Evolutionary conservation across 1,140 invertebrate genomes (phyloP).

Genomic region (Macrobrachium nipponense): DNA sequence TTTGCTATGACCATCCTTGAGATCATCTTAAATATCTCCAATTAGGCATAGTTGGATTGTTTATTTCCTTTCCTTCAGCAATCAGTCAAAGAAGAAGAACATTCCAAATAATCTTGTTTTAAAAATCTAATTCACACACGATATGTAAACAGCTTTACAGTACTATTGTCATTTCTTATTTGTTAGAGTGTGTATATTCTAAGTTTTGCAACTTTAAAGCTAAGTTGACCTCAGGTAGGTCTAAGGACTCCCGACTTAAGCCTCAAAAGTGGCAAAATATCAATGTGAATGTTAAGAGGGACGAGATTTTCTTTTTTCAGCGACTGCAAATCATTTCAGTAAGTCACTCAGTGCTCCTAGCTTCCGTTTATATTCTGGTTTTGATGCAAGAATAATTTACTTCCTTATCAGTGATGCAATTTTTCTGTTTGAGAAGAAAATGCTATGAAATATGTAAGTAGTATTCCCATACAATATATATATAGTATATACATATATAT

Average conservation of each 20-base stretch:
- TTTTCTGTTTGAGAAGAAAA: too few species aligned
- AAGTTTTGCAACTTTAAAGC: too few species aligned
- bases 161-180: conserved; percentile 1
- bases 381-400: too few species aligned
- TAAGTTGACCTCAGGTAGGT: conserved; percentile 52
- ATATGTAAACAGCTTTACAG: too few species aligned
- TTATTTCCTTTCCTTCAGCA: conserved; percentile 23
- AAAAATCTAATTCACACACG: too few species aligned
- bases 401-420: too few species aligned
- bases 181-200: not conserved
- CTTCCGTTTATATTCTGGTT: too few species aligned
- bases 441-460: too few species aligned
- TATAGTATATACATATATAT: too few species aligned
- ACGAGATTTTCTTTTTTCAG: not conserved
- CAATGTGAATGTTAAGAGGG: not conserved
- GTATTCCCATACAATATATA: too few species aligned
- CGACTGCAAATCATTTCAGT: too few species aligned
- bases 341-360: too few species aligned
- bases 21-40: conserved; percentile 34
- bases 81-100: not conserved
- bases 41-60: not conserved
- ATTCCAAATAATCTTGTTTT: not conserved
- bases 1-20: conserved; percentile 47
- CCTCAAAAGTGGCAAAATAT: conserved; percentile 28
- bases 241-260: conserved; percentile 50